These are phyloP conservation scores for Apeltes quadracus DNA, from an alignment of 2,113 vertebrate species.

Conservation along the genomic window DNA sequence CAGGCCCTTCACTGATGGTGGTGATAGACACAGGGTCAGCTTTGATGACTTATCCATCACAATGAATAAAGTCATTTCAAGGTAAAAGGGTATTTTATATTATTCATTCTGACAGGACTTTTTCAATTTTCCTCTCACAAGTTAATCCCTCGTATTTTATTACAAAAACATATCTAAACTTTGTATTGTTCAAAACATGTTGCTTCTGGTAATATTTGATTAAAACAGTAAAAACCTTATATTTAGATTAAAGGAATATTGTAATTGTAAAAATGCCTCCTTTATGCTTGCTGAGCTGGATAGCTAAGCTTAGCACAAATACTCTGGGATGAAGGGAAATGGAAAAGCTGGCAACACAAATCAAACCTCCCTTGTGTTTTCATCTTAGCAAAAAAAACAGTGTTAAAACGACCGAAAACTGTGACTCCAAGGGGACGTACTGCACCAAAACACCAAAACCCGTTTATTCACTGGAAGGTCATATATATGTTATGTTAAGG, in stretches of 20 bases:
- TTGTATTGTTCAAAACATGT: neutral
- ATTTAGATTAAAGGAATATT: neutral
- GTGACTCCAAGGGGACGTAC: neutral
- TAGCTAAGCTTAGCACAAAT: constrained; percentile 1
- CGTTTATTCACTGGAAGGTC: neutral
- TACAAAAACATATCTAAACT: neutral
- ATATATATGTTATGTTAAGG: neutral
- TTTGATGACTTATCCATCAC: constrained; percentile 64
- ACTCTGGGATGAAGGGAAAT: neutral
- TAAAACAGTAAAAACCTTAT: constrained; percentile 6
- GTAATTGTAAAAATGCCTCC: too few relatives aligned
- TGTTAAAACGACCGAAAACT: neutral
- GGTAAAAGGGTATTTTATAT: neutral
- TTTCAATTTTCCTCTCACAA: neutral
- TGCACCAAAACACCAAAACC: neutral
- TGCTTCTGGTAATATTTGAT: neutral
- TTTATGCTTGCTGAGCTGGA: neutral
- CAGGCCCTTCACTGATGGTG: constrained; percentile 38
- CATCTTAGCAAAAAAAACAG: neutral
- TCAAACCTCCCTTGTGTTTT: neutral
- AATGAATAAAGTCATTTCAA: constrained; percentile 51
- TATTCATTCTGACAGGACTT: neutral
- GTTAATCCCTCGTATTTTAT: neutral
- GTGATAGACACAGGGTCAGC: constrained; percentile 60
- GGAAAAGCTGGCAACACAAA: neutral